Percentiles rank a stretch among this genome's conserved stretches.
phyloP scores from a whole-genome alignment of 2,797 vertebrate genomes.

The Pelobates cultripes region DNA sequence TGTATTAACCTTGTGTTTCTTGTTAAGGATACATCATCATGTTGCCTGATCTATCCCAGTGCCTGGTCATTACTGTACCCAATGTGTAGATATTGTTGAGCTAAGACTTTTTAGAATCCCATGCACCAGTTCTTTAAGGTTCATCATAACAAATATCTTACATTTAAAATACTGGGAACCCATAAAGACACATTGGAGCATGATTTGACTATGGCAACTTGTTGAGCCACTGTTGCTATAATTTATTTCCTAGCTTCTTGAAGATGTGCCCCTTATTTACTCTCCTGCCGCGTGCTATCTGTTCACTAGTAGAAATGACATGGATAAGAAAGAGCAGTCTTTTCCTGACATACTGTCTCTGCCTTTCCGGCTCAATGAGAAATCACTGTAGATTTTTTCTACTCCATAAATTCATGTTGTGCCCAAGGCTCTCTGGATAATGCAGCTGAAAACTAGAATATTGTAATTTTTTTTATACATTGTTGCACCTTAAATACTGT shows the following conservation, averaged over 20 bases:
- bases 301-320: not conserved
- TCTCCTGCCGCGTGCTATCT: not conserved
- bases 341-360: conserved; percentile 24
- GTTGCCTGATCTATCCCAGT: too few relatives aligned
- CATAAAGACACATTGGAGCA: too few relatives aligned
- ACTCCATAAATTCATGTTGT: conserved; percentile 4
- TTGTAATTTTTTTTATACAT: conserved; percentile 32
- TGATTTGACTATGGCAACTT: not conserved
- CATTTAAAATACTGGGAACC: too few relatives aligned
- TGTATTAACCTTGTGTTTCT: too few relatives aligned
- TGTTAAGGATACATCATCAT: too few relatives aligned
- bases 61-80: too few relatives aligned
- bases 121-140: too few relatives aligned
- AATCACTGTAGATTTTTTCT: conserved; percentile 21
- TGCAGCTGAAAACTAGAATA: conserved; percentile 40
- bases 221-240: conserved; percentile 10
- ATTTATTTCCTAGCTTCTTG: not conserved
- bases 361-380: conserved; percentile 16
- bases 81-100: too few relatives aligned
- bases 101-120: too few relatives aligned
- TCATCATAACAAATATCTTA: too few relatives aligned
- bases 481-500: conserved; percentile 37
- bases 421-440: conserved; percentile 36
- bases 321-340: conserved; percentile 21
- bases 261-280: conserved; percentile 30